Evolutionary conservation across 2,888 invertebrate genomes (phyloP).

Genomic region (Lasioglossum marginatum): DNA sequence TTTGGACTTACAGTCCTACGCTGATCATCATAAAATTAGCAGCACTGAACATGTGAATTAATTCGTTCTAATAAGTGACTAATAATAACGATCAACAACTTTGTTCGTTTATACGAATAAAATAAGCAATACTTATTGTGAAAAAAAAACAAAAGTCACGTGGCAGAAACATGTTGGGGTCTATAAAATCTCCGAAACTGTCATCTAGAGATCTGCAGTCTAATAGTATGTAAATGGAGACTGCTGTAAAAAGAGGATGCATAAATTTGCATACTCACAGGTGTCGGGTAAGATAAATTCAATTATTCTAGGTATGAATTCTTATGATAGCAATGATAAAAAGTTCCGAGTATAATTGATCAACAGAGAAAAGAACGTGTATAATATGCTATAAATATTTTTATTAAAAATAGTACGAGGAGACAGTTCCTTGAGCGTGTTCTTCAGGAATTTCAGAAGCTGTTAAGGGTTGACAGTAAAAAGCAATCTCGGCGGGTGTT

Average conservation of each 20-base stretch:
- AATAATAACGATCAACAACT: not conserved
- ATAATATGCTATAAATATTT: not conserved
- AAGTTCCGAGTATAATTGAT: not conserved
- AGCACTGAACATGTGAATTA: no score
- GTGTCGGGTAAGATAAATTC: not conserved
- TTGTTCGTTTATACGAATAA: not conserved
- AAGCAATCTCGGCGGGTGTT: conserved; percentile 74
- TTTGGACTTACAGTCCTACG: no score
- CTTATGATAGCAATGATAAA: not conserved
- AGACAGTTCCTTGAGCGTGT: not conserved
- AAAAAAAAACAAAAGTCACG: not conserved
- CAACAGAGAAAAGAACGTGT: not conserved
- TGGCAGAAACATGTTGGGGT: not conserved
- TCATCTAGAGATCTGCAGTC: not conserved
- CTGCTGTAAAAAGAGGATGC: not conserved
- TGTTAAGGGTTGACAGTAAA: conserved; percentile 7
- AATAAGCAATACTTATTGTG: not conserved
- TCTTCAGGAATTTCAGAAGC: not conserved
- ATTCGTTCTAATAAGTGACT: not conserved
- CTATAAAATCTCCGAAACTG: not conserved
- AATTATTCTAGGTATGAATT: no score
- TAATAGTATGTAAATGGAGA: not conserved
- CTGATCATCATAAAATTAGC: not conserved
- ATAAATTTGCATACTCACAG: not conserved
- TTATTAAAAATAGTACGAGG: not conserved